Base-by-base conservation (phyloP, 2,797 vertebrate species). In the Oryzias dopingdopingensis region DNA sequence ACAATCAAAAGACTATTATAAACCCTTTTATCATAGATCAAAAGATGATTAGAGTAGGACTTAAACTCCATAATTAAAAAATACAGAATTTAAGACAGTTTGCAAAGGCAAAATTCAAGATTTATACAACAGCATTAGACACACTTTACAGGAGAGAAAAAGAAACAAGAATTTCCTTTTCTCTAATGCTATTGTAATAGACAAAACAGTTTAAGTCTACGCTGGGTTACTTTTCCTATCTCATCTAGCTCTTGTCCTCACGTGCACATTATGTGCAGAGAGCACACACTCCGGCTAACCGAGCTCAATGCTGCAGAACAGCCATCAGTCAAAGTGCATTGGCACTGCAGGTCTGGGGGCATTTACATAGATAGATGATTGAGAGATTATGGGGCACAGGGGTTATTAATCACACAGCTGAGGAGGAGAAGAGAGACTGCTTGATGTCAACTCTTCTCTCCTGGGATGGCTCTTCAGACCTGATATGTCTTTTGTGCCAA, bases 351-450 rank as follows among this genome's bases (percentile, higher is more conserved):
- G 89, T 89, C 77, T 55, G 63, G 85, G 86, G 80, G 87, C 84
- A 90, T 91, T 92, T 91, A 89, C 86, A 90, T 91, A 87, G 85
- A 90, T 84, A 86, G 86, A 91, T 91, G 91, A 91, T 90, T 84
- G 87, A 89, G 86, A 82, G 89, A 90, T 90, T 90, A 88, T 68
- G 84, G 84, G 83, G 83, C 87, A 72, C 79, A 26, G 71, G 65
- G 89, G 87, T 90, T 87, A 90, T 90, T 90, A 90, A 90, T 92
- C 90, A 92, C 61, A 41, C 75, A 62, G 74, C 74, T 74, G 80
- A 84, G 76, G 75, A 72, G 70, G 74, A 80, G 76, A 64, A 75
- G 67, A 80, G 85, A 77, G 84, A 85, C 78, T 79, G 70, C 77
- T 74, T 49, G 65, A 79, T 88, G 84, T 86, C 86, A 80, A 37